Conservation (phyloP, 2,113 vertebrate genomes). For the Pelecanus crispus region DNA sequence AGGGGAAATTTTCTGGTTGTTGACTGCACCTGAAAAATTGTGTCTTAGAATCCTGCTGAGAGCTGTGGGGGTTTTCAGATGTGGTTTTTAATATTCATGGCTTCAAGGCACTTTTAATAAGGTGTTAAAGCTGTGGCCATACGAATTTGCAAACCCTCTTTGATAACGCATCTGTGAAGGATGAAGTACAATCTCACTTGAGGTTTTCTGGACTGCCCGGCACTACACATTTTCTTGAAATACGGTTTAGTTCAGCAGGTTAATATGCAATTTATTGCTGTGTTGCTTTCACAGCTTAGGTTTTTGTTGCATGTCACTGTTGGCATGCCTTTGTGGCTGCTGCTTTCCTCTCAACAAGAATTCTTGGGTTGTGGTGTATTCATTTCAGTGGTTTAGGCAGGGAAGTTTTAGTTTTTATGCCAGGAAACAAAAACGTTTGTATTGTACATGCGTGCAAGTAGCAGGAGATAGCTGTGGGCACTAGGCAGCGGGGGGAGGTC, state of each 20-base stretch:
- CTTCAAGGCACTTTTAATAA: not conserved
- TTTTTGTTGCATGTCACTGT: not conserved
- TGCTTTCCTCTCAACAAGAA: not conserved
- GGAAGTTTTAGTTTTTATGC: not conserved
- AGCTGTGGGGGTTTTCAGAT: not conserved
- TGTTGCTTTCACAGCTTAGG: not conserved
- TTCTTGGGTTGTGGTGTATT: not conserved
- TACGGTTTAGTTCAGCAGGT: not conserved
- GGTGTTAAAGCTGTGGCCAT: not conserved
- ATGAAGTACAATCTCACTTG: not conserved
- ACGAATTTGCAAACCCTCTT: not conserved
- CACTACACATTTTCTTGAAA: not conserved
- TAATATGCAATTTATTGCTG: slow-evolving; percentile 18
- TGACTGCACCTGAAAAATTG: not conserved
- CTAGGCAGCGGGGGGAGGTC: not conserved
- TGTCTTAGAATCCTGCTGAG: not conserved
- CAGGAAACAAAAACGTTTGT: not conserved
- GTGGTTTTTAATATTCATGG: not conserved
- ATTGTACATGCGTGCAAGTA: not conserved
- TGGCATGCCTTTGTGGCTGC: not conserved
- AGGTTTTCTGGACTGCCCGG: not conserved
- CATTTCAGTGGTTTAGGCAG: not conserved
- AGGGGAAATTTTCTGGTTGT: not conserved
- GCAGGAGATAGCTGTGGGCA: not conserved
- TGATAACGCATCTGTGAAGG: not conserved